Conservation (phyloP, 2,888 invertebrate species). For the Torymus tubicola region DNA sequence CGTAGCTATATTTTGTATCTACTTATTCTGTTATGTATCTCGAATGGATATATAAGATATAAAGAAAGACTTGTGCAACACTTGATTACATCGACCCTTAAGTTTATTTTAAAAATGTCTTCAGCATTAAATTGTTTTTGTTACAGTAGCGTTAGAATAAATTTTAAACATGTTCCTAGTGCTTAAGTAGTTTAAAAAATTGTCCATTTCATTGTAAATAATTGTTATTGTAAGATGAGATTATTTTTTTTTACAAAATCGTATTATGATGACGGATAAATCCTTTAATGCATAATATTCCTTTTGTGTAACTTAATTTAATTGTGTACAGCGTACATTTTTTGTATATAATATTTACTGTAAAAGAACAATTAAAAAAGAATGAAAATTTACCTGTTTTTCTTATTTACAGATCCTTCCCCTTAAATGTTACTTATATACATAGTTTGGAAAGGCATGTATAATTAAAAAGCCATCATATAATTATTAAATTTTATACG, state of each 20-base stretch:
- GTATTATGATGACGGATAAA: conserved; percentile 17
- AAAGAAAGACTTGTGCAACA: conserved; percentile 44
- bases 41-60: conserved; percentile 19
- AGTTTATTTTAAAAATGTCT: conserved; percentile 27
- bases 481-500: conserved; percentile 63
- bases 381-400: conserved; percentile 27
- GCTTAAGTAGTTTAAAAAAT: conserved; percentile 33
- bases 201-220: conserved; percentile 45
- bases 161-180: conserved; percentile 42
- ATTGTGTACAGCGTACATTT: conserved; percentile 48
- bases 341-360: conserved; percentile 52
- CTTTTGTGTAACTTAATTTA: conserved; percentile 48
- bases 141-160: conserved; percentile 33
- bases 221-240: conserved; percentile 42
- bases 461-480: neutral
- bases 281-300: conserved; percentile 25
- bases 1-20: conserved; percentile 55
- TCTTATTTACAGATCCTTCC: conserved; percentile 39
- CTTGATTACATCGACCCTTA: conserved; percentile 22
- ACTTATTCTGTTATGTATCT: conserved; percentile 54
- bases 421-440: neutral
- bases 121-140: conserved; percentile 33
- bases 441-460: neutral
- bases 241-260: conserved; percentile 24
- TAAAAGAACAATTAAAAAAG: conserved; percentile 45